Percentiles rank a stretch among this genome's conserved stretches.
phyloP scores from a whole-genome alignment of 2,888 invertebrate species.

The Margaritifera margaritifera region DNA sequence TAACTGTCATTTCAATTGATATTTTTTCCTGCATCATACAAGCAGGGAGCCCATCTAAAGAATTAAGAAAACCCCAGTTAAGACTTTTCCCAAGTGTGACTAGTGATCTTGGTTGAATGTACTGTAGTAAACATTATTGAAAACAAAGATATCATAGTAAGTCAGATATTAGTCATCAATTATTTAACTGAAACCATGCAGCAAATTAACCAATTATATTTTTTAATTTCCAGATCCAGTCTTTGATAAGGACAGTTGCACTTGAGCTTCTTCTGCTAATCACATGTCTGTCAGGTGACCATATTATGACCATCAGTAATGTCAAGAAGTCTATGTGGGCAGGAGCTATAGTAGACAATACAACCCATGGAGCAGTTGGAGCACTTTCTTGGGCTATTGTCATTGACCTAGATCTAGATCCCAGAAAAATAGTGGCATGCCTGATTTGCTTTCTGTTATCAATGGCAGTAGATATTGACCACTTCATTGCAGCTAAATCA shows the following conservation, averaged over 20 bases:
- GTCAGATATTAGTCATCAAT: no score
- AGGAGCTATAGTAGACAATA: conserved; percentile 39
- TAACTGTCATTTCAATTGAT: no score
- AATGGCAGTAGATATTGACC: conserved; percentile 50
- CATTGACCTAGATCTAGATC: conserved; percentile 22
- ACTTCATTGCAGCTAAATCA: conserved; percentile 49
- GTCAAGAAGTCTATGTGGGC: conserved; percentile 14
- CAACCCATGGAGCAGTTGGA: conserved; percentile 49
- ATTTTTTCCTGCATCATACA: no score
- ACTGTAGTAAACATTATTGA: no score
- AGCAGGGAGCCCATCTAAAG: no score
- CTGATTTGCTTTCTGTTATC: conserved; percentile 35
- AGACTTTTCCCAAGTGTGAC: no score
- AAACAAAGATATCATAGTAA: no score
- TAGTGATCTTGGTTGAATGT: no score
- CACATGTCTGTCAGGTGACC: conserved; percentile 32
- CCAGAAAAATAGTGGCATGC: conserved; percentile 30
- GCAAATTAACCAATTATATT: no score
- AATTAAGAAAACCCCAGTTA: no score
- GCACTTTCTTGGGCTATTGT: conserved; percentile 50
- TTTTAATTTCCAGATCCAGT: no score
- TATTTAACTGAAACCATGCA: no score
- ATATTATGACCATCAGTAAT: conserved; percentile 14
- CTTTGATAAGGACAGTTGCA: conserved; percentile 6
- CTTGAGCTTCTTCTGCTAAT: conserved; percentile 24